Evolutionary conservation across 2,113 vertebrate genomes (phyloP), one percentile per base, ranked within the genome.

Genomic region (Myrmecobius fasciatus): DNA sequence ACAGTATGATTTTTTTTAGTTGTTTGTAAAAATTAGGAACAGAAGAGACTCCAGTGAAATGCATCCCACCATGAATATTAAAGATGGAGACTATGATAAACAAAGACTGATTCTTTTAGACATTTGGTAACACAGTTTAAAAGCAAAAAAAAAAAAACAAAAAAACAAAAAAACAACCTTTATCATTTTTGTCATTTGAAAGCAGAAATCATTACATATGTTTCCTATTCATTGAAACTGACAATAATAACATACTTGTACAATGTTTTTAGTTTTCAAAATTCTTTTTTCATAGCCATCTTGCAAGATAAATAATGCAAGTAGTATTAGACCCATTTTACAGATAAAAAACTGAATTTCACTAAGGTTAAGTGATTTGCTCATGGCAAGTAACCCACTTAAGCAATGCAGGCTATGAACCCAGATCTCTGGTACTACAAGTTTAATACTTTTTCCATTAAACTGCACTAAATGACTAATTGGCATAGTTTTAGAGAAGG

Each of bases 271-370:
- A 0, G 53, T 90, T 95, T 51, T 22, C 47, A 91, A 94, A 9
- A 52, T 14, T 1, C 31, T 89, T 89, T 91, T 51, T 90, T 60
- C 67, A n/a, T 46, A 91, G 89, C 2, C 46, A 24, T n/a, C n/a
- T 60, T n/a, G 90, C 31, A 28, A 43, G 90, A 53, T 2, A 89
- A 60, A 43, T 43, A 28, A 91, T n/a, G 51, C 0, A 46, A 10
- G 90, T 9, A 10, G 0, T 9, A 3, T 28, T 93, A 47, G 52
- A 20, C 3, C 92, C 49, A n/a, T 91, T 92, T 46, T 46, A 89
- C 8, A 60, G 14, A 25, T 89, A 28, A 67, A 91, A 96, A 94
- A 88, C 36, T 90, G 43, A 95, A 89, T 24, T 8, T 91, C 25
- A 31, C 26, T 67, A 5, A 94, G n/a, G 53, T 22, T 17, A 46